Evolutionary conservation across 1,140 invertebrate species (phyloP).

Genomic region (Homalodisca vitripennis): DNA sequence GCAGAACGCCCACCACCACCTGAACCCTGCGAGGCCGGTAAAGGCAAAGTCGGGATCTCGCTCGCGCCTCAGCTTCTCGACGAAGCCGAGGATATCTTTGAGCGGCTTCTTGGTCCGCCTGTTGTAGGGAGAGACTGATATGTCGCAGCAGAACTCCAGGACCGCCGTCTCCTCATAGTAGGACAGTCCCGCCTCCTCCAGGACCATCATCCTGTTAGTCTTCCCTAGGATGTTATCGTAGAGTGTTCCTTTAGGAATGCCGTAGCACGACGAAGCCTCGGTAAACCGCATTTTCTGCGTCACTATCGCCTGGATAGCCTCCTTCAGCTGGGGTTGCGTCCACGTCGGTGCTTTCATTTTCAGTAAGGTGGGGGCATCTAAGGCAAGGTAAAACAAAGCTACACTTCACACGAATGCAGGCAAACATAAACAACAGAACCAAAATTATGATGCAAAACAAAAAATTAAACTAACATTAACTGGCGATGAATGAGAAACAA

Average conservation of each 20-base stretch:
- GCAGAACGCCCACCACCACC: conserved; percentile 82
- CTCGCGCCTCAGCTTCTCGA: conserved; percentile 59
- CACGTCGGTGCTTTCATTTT: conserved; percentile 69
- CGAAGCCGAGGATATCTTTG: conserved; percentile 61
- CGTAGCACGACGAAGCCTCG: conserved; percentile 66
- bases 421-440: conserved; percentile 25
- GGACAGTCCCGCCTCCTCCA: conserved; percentile 66
- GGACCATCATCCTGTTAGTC: conserved; percentile 70
- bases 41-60: conserved; percentile 65
- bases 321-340: conserved; percentile 70
- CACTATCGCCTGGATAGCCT: conserved; percentile 72
- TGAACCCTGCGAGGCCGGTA: conserved; percentile 64
- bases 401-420: conserved; percentile 25
- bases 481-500: too few species aligned
- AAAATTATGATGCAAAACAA: too few species aligned
- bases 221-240: conserved; percentile 79
- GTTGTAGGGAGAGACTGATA: conserved; percentile 68
- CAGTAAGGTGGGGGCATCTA: conserved; percentile 30
- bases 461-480: too few species aligned
- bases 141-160: conserved; percentile 72
- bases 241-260: conserved; percentile 74
- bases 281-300: conserved; percentile 75
- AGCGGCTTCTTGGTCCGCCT: conserved; percentile 68
- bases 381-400: conserved; percentile 27
- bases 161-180: conserved; percentile 62